Percentiles rank a stretch among this genome's conserved stretches.
phyloP scores from a whole-genome alignment of 2,888 invertebrate genomes.

The Parnassius orleans region DNA sequence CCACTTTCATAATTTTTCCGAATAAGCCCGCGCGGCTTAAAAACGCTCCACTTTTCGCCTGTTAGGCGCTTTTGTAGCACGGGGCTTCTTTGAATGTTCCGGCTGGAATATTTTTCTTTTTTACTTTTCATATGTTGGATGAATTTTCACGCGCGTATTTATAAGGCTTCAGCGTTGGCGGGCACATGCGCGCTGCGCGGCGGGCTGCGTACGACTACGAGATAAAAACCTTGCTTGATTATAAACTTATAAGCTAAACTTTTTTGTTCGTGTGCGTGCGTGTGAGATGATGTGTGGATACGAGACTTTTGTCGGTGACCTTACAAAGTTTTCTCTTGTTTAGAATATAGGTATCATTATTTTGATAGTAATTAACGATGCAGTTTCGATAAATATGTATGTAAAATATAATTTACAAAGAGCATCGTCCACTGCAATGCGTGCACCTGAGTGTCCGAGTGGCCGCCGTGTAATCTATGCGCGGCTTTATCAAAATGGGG shows the following conservation, averaged over 20 bases:
- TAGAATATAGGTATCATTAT: conserved; percentile 35
- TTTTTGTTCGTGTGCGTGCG: conserved; percentile 76
- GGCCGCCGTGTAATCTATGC: conserved; percentile 67
- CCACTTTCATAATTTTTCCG: conserved; percentile 75
- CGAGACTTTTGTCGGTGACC: conserved; percentile 69
- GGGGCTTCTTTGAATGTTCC: conserved; percentile 47
- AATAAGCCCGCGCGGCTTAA: conserved; percentile 53
- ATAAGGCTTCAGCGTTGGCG: conserved; percentile 52
- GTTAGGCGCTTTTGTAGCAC: conserved; percentile 55
- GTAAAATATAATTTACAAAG: conserved; percentile 11
- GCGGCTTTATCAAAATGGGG: conserved; percentile 76
- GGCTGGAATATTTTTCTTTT: conserved; percentile 47
- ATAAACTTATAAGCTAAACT: conserved; percentile 80
- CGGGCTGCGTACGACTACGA: conserved; percentile 75
- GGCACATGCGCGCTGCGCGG: conserved; percentile 72
- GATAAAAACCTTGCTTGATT: conserved; percentile 80
- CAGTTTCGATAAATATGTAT: not conserved
- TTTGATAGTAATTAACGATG: not conserved
- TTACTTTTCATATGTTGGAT: conserved; percentile 53
- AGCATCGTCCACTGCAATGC: conserved; percentile 35
- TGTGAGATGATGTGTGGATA: conserved; percentile 62
- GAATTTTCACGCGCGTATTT: conserved; percentile 66
- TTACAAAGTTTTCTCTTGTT: conserved; percentile 68
- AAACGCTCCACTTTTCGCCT: conserved; percentile 56
- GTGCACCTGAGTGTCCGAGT: conserved; percentile 49